phyloP scores from a whole-genome alignment of 2,113 vertebrate genomes.

The Bettongia penicillata region DNA sequence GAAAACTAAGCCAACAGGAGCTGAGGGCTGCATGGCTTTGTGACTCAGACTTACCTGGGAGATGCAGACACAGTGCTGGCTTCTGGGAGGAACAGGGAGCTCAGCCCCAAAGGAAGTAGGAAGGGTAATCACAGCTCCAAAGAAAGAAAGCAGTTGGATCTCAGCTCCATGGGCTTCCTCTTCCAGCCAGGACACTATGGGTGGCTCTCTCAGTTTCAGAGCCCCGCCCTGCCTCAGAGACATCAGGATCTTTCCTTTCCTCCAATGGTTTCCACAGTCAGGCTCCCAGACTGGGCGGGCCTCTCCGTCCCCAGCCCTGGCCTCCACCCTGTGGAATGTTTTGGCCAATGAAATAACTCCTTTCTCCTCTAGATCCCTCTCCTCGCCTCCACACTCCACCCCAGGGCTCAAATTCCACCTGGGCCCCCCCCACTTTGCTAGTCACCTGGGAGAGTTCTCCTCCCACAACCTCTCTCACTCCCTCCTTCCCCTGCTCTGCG shows the following conservation, averaged over 20 bases:
- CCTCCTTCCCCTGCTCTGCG: background rate
- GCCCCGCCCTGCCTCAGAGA: background rate
- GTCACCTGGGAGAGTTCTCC: too few relatives aligned
- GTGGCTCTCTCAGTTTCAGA: background rate
- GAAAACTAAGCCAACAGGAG: too few relatives aligned
- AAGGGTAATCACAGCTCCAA: background rate
- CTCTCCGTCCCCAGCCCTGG: background rate
- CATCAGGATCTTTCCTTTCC: too few relatives aligned
- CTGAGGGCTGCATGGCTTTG: background rate
- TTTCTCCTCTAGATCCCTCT: background rate
- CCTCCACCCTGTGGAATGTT: background rate
- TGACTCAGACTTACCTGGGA: background rate
- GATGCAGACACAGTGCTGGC: background rate
- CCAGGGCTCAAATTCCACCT: background rate
- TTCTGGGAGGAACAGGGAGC: background rate
- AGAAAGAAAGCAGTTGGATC: background rate
- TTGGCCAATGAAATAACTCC: background rate
- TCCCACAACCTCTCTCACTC: background rate
- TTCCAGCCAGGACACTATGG: background rate
- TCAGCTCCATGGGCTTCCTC: background rate
- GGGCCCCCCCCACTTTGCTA: background rate
- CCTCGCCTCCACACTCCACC: background rate
- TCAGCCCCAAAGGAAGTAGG: background rate
- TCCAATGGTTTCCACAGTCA: too few relatives aligned
- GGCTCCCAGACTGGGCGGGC: too few relatives aligned